Evolutionary conservation across 23 tunicate species (phyloP), one percentile per base, ranked within the genome.

Genomic region (Oikopleura vanhoeffeni): DNA sequence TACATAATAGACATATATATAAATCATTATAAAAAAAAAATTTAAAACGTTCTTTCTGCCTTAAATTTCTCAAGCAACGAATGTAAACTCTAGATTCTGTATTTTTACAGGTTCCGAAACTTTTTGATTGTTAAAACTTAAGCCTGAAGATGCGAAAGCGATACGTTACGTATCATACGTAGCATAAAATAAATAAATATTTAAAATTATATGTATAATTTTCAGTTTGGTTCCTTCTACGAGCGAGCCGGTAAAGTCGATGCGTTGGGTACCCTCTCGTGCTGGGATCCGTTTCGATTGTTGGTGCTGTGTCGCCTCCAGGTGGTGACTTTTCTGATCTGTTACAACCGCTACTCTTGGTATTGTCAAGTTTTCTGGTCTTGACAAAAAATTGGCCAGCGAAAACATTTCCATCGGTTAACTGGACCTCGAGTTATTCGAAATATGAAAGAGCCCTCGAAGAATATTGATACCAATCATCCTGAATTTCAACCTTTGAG

Each of bases 301-400:
- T 93, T 18, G 98, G 98, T 86, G 98, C 98, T 85, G 98, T 93
- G 41, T 93, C 98, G 41, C 98, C 98, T 49, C 98, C 98, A 71
- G 98, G 98, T 90, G 98, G 98, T 86, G 98, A 93, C 85, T 93
- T 93, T 85, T 93, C 98, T 39, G 98, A 93, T 83, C 98, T 1
- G 98, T 93, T 40, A 93, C 98, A 38, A 89, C 98, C 13, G 98
- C 98, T 42, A 93, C 98, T 39, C 89, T 93, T 36, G 98, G 98
- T 83, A 93, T 93, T 41, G 98, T 93, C 32, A 94, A 93, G 86
- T 93, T 93, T 76, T 93, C 94, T 94, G 98, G 98, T 33, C 85
- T 93, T 83, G 98, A 93, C 82, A 93, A 93, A 83, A 93, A 93
- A 77, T 88, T 93, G 27, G 94, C 0, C 98, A 93, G 58, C 41